Evolutionary conservation across 2,888 invertebrate genomes (phyloP).

Genomic region (Elmis aenea): DNA sequence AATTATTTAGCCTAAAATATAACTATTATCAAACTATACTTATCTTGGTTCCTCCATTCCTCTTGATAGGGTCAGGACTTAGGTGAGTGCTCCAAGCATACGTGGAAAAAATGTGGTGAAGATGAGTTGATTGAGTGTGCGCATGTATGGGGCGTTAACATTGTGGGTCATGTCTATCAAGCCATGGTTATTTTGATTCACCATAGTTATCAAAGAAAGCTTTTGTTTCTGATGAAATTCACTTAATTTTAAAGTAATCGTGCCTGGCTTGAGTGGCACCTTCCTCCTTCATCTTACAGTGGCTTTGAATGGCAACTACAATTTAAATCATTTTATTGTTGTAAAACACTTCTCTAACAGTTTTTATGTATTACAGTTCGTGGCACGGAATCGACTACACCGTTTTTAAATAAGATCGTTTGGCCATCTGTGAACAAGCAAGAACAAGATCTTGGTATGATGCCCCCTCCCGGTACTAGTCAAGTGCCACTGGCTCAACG

Average conservation of each 20-base stretch:
- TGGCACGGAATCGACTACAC: conserved; percentile 29
- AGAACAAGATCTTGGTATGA: conserved; percentile 58
- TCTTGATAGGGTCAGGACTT: conserved; percentile 30
- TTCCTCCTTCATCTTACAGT: conserved; percentile 43
- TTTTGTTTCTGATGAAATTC: conserved; percentile 4
- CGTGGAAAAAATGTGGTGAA: conserved; percentile 29
- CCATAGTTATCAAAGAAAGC: conserved; percentile 2
- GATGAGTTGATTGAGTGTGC: conserved; percentile 26
- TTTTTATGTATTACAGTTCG: conserved; percentile 44
- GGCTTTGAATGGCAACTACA: conserved; percentile 45
- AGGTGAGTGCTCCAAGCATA: conserved; percentile 21
- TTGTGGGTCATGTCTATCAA: conserved; percentile 47
- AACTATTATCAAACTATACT: conserved; percentile 35
- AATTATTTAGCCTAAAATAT: conserved; percentile 37
- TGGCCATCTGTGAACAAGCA: conserved; percentile 47
- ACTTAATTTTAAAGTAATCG: conserved; percentile 2
- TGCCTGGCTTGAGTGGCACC: conserved; percentile 43
- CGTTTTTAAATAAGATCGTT: conserved; percentile 35
- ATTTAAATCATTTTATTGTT: conserved; percentile 10
- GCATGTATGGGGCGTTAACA: conserved; percentile 42
- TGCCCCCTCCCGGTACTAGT: conserved; percentile 63
- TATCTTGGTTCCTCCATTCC: conserved; percentile 36
- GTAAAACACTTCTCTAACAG: background rate
- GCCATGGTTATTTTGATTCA: conserved; percentile 29
- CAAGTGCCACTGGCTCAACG: conserved; percentile 59